Percentiles rank a stretch among this genome's conserved stretches.
Evolutionary conservation across 2,113 vertebrate species (phyloP).

Genomic region (Burhinus oedicnemus): DNA sequence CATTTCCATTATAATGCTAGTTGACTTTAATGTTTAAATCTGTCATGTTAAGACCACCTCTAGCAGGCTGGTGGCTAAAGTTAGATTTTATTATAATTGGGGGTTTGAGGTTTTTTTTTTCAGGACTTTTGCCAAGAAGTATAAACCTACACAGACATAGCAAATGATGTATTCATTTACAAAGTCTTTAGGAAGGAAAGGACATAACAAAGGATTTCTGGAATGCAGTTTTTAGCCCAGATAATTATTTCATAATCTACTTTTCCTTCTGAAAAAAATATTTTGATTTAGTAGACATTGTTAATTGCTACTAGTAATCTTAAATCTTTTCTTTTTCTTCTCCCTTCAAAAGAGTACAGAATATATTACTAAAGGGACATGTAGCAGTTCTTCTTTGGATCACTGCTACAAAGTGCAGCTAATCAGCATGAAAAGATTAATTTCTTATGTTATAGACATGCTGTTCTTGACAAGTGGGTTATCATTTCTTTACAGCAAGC

Average conservation of each 20-base stretch:
- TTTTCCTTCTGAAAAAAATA: slow-evolving; percentile 8
- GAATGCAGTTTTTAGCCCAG: not conserved
- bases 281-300: not conserved
- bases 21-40: not conserved
- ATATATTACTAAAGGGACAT: not conserved
- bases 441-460: not conserved
- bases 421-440: not conserved
- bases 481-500: not conserved
- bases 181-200: slow-evolving; percentile 60
- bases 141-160: slow-evolving; percentile 42
- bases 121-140: slow-evolving; percentile 53
- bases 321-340: not conserved
- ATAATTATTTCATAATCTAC: slow-evolving; percentile 40
- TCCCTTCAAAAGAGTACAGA: not conserved
- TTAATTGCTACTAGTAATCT: slow-evolving; percentile 35
- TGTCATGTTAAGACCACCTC: slow-evolving; percentile 31
- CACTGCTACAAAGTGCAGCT: not conserved
- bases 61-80: not conserved
- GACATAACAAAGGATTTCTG: slow-evolving; percentile 41
- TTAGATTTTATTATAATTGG: slow-evolving; percentile 37
- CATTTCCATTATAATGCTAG: not conserved
- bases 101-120: not conserved
- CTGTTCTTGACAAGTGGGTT: not conserved
- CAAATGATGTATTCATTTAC: slow-evolving; percentile 61
- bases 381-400: not conserved